These are phyloP conservation scores for Lasioglossum lativentre DNA, from an alignment of 2,888 invertebrate genomes.

Conservation along the genomic window DNA sequence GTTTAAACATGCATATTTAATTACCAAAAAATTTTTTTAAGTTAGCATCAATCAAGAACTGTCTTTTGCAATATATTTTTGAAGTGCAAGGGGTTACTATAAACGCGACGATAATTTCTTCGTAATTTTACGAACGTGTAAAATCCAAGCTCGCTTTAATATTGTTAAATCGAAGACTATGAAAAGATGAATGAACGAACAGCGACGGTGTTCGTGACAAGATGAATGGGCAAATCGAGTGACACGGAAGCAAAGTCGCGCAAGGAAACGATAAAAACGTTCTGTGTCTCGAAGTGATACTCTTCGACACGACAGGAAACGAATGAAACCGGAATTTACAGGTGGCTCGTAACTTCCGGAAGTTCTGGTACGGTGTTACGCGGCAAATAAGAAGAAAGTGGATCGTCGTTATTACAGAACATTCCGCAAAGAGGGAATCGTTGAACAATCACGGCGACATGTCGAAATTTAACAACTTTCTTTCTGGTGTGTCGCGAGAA, in stretches of 20 bases:
- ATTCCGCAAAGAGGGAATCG: background rate
- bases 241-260: background rate
- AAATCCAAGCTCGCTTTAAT: too few relatives aligned
- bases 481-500: background rate
- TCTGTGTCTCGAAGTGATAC: background rate
- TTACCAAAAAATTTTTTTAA: too few relatives aligned
- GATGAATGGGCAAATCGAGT: background rate
- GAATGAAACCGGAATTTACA: background rate
- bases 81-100: too few relatives aligned
- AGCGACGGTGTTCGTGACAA: background rate
- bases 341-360: conserved; percentile 8
- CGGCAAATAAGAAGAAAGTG: conserved; percentile 20
- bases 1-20: too few relatives aligned
- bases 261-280: background rate
- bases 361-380: background rate
- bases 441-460: background rate
- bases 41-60: too few relatives aligned
- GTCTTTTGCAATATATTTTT: too few relatives aligned
- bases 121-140: too few relatives aligned
- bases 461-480: conserved; percentile 7
- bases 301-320: background rate
- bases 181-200: background rate
- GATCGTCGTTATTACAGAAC: background rate
- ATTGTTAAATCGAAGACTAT: background rate
- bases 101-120: background rate